Evolutionary conservation across 2,113 vertebrate genomes (phyloP), one percentile per base, ranked within the genome.

Genomic region (Oncorhynchus nerka): DNA sequence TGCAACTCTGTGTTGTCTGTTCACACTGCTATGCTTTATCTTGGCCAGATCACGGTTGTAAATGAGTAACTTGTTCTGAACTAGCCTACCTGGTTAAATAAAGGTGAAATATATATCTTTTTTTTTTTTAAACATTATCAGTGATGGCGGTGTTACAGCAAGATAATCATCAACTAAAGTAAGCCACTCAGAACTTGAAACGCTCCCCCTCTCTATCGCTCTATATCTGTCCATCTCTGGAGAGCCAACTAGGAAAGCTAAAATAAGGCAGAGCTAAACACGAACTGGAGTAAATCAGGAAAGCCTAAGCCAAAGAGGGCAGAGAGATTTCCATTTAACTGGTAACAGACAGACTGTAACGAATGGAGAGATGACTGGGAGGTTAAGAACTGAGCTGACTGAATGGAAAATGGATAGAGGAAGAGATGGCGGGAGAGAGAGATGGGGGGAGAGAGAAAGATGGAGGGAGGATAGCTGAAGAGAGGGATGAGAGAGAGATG

Each of bases 351-450:
- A 68, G 55, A 51, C 77, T 34, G 55, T 64, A 32, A 57, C 61
- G 5, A 22, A 57, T 16, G 55, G 15, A 19, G 55, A 57, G 55
- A 19, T 20, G 55, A 57, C 55, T 57, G 19, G 4, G 19, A 73
- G 30, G 26, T 49, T 51, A 72, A 19, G 34, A 45, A 45, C 39
- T 11, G 39, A 45, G 55, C 55, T 57, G 55, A 57, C 55, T 64
- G 32, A 16, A 2, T 39, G 45, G 72, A n/a, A 59, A 68, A 49
- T 24, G 69, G 59, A 68, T 45, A 75, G 69, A 68, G 70, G 55
- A 74, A 68, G n/a, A 57, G 65, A 20, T 20, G 8, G 55, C 8
- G 22, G 19, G 55, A 75, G 34, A 75, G 26, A 67, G 3, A 11
- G 12, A 2, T 34, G 15, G 59, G 28, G 20, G 13, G 24, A 30